Evolutionary conservation across 1,140 invertebrate species (phyloP), one percentile per base, ranked within the genome.

Genomic region (Drosophila quadrilineata): DNA sequence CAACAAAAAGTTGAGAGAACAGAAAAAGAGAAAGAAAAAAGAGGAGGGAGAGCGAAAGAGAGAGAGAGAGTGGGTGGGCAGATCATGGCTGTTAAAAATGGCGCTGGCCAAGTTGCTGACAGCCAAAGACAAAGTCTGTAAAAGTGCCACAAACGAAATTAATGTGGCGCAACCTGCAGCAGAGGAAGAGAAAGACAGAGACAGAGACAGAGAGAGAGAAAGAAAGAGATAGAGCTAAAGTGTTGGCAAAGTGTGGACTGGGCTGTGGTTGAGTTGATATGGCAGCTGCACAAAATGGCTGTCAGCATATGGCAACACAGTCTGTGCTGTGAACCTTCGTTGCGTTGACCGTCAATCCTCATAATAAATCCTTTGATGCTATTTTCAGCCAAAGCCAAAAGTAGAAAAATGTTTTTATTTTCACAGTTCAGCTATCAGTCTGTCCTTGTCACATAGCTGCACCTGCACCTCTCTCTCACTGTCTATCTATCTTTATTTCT

Each of bases 341-440:
- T n/a, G n/a, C 16, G 22, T 45, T 49, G 43, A 6, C 28, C 33
- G 14, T 35, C 38, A 17, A 31, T 40, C 26, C 24, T 60, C 66
- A 70, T 71, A 84, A 85, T 82, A 82, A 82, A 82, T 82, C 73
- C 73, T 82, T 82, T 82, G 77, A 82, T 84, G 77, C 73, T 82
- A 82, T 82, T 84, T 77, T 58, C 73, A 82, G 77, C 69, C 62
- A 54, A 77, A 82, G 74, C 77, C 77, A 82, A 82, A 77, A 82
- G 77, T 84, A 84, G 73, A 73, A 76, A 73, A 77, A 84, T 82
- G 73, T 84, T 70, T 76, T 72, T 71, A 62, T 26, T 49, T 36
- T 46, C n/a, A n/a, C n/a, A n/a, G n/a, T n/a, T n/a, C n/a, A n/a
- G 40, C 38, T 38, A 8, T 26, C 21, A 8, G 26, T 35, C 41